A percentile compares a stretch with the other conserved stretches of the same genome.
Evolutionary conservation across 1,140 invertebrate genomes (phyloP).

Genomic region (Drosophila gunungcola): DNA sequence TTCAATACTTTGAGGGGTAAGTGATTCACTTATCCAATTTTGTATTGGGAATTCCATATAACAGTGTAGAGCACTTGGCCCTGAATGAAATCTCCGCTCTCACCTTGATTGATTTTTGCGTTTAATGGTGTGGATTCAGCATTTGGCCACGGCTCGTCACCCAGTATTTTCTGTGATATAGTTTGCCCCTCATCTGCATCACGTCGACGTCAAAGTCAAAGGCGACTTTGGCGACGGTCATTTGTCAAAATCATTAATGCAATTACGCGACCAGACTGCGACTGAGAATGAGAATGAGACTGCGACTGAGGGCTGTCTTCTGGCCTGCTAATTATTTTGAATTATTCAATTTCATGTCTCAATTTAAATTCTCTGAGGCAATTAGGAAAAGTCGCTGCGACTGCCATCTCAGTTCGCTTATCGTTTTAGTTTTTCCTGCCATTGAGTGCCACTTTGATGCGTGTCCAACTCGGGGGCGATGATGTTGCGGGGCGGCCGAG

Average conservation of each 20-base stretch:
- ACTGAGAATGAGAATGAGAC: slow-evolving; percentile 29
- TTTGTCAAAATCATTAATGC: slow-evolving; percentile 84
- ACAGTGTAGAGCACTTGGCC: background rate
- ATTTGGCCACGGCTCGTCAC: slow-evolving; percentile 2
- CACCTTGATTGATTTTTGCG: slow-evolving; percentile 44
- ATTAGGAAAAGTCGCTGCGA: slow-evolving; percentile 66
- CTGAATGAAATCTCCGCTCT: slow-evolving; percentile 1
- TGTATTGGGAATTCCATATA: too few species aligned
- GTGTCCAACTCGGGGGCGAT: slow-evolving; percentile 20
- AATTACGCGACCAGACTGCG: slow-evolving; percentile 63
- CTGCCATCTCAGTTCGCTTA: slow-evolving; percentile 48
- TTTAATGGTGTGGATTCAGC: slow-evolving; percentile 14
- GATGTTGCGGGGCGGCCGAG: background rate
- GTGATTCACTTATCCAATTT: too few species aligned
- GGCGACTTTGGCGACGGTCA: slow-evolving; percentile 66
- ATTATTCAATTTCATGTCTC: slow-evolving; percentile 84
- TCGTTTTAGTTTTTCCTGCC: slow-evolving; percentile 65
- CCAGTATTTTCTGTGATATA: slow-evolving; percentile 12
- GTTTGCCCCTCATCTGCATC: slow-evolving; percentile 39
- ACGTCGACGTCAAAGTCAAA: slow-evolving; percentile 56
- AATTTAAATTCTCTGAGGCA: slow-evolving; percentile 76
- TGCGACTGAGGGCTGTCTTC: slow-evolving; percentile 27
- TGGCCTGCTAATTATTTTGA: slow-evolving; percentile 79
- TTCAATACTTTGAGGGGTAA: too few species aligned
- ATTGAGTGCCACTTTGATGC: slow-evolving; percentile 79